Evolutionary conservation across 2,797 vertebrate genomes (phyloP).

Genomic region (Parauchenoglanis ngamensis): DNA sequence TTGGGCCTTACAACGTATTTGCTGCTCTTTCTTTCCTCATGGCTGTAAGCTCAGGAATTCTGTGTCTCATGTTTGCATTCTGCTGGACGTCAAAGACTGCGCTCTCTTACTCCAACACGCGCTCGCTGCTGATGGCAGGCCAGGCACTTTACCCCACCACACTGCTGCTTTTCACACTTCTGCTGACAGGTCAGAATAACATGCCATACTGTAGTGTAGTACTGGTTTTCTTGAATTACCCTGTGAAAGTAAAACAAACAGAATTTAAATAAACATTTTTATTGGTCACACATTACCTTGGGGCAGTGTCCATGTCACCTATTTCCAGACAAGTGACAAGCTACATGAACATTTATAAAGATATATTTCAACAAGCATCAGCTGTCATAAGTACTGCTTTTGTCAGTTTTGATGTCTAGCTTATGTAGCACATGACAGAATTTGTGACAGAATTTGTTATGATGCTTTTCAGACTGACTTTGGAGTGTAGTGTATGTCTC

Average conservation of each 20-base stretch:
- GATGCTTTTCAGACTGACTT: not conserved
- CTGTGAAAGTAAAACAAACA: not conserved
- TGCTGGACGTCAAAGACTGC: constrained; percentile 77
- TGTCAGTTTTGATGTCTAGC: not conserved
- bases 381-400: not conserved
- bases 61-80: constrained; percentile 78
- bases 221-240: not conserved
- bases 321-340: not conserved
- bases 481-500: not conserved
- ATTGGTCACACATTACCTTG: no score
- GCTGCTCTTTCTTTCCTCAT: constrained; percentile 74
- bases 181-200: constrained; percentile 70
- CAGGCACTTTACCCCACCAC: constrained; percentile 76
- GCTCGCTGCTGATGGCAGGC: constrained; percentile 74
- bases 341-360: not conserved
- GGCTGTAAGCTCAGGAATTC: constrained; percentile 70
- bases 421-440: not conserved
- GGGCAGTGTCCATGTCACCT: not conserved
- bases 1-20: constrained; percentile 73
- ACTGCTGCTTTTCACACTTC: constrained; percentile 74
- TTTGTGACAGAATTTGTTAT: not conserved
- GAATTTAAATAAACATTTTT: not conserved
- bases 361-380: not conserved
- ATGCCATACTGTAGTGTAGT: not conserved
- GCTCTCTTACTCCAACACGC: constrained; percentile 78